Evolutionary conservation across 2,888 invertebrate species (phyloP), one percentile per base, ranked within the genome.

Genomic region (Xiphydria camelus): DNA sequence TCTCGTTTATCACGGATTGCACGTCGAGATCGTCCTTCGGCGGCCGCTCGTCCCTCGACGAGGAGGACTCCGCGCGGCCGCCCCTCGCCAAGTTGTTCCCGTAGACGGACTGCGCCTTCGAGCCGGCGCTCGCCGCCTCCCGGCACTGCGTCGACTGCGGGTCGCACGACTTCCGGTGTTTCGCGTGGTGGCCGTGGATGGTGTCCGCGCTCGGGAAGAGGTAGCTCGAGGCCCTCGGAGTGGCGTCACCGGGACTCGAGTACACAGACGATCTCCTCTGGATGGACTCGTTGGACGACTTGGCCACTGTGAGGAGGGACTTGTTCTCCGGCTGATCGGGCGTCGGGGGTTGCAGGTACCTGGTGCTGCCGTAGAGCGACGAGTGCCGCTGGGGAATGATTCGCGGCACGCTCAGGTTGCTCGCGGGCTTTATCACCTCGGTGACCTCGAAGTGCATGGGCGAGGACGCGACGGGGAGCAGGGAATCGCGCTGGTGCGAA

Each of bases 281-380:
- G 31, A 58, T 55, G 41, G 58, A 59, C 37, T 62, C 62, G 29
- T 59, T 53, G 46, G 61, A 45, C 1, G 59, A 51, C 19, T 53
- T 61, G 15, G 45, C 49, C 7, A 66, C 65, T 32, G 48, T 57
- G n/a, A 68, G 47, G 22, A 62, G 54, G 21, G 62, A 63, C 22
- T 60, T 60, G 41, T 57, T 61, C 31, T 66, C 65, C 6, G 43
- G 55, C 9, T 15, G 39, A 15, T 64, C 60, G 1, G 25, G 18
- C 6, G 20, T 41, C 9, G 46, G 25, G 5, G 35, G 49, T 14
- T 41, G 48, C 7, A 82, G 70, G 64, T 82, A 81, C 57, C 80
- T 83, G 15, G 80, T 80, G 64, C 82, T 82, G 10, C 77, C 76
- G 51, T 76, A 76, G 19, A 75, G 56, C 4, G 56, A 64, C 61